Conservation (phyloP, 2,888 invertebrate genomes). For the Sisyra terminalis region DNA sequence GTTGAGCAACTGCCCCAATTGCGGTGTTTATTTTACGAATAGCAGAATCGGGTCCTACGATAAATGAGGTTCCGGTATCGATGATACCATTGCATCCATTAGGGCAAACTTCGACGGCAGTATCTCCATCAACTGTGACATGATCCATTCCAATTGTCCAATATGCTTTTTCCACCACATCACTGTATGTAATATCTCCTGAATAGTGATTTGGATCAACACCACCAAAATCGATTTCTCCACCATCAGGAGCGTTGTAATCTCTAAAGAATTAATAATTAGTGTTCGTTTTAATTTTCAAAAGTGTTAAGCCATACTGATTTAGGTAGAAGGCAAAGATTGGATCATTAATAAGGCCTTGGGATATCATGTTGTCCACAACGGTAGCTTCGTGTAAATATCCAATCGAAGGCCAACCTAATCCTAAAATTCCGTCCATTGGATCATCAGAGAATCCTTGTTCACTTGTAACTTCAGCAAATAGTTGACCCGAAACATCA, state of each 20-base stretch:
- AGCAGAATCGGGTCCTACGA: conserved; percentile 72
- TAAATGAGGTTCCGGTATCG: conserved; percentile 82
- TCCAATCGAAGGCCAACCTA: conserved; percentile 70
- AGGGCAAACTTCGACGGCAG: too few relatives aligned
- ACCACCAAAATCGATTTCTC: conserved; percentile 77
- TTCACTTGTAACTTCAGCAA: conserved; percentile 86
- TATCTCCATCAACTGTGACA: too few relatives aligned
- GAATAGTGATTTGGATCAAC: conserved; percentile 24
- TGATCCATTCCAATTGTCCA: too few relatives aligned
- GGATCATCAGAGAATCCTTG: conserved; percentile 84
- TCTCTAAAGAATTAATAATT: too few relatives aligned
- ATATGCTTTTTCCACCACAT: too few relatives aligned
- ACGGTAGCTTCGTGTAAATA: conserved; percentile 75
- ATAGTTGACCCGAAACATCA: conserved; percentile 58
- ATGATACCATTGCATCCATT: conserved; percentile 53
- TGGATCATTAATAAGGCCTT: conserved; percentile 35
- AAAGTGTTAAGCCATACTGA: too few relatives aligned
- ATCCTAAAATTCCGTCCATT: conserved; percentile 90
- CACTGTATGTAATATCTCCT: too few relatives aligned
- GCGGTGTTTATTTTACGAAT: conserved; percentile 54
- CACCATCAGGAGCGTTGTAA: conserved; percentile 40
- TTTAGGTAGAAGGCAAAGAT: conserved; percentile 73
- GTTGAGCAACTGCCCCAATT: conserved; percentile 36
- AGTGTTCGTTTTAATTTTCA: too few relatives aligned
- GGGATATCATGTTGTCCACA: conserved; percentile 43